Conservation (phyloP, 2,797 vertebrate species). For the Myotis pilosus region DNA sequence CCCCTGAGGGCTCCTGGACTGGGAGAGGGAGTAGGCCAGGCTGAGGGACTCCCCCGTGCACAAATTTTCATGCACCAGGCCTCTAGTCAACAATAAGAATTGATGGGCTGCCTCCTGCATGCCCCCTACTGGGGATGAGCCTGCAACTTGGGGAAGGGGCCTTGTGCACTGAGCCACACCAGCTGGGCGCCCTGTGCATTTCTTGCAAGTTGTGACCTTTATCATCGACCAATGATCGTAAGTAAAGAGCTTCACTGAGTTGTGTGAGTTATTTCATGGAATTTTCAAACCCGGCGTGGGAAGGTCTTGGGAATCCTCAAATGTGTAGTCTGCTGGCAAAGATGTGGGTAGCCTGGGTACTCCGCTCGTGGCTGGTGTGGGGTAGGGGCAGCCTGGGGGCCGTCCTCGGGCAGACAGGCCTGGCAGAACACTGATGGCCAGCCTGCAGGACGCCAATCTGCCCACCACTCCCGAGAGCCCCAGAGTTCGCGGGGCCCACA, state of each 20-base stretch:
- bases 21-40: too few species aligned
- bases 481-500: rapidly evolving
- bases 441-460: rapidly evolving
- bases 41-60: too few species aligned
- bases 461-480: background rate
- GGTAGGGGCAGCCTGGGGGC: background rate
- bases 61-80: too few species aligned
- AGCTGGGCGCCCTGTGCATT: background rate
- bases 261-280: background rate
- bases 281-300: background rate
- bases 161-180: too few species aligned
- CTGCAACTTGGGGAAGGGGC: too few species aligned
- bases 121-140: too few species aligned
- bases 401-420: background rate
- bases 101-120: too few species aligned
- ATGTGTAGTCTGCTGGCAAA: background rate
- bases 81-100: too few species aligned
- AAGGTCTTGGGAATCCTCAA: too few species aligned
- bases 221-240: background rate
- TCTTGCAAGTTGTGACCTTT: too few species aligned
- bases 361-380: background rate
- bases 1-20: too few species aligned
- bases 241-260: background rate
- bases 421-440: rapidly evolving
- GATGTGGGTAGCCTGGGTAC: background rate